phyloP scores from a whole-genome alignment of 2,113 vertebrate genomes.

The Pteruthius melanotis region DNA sequence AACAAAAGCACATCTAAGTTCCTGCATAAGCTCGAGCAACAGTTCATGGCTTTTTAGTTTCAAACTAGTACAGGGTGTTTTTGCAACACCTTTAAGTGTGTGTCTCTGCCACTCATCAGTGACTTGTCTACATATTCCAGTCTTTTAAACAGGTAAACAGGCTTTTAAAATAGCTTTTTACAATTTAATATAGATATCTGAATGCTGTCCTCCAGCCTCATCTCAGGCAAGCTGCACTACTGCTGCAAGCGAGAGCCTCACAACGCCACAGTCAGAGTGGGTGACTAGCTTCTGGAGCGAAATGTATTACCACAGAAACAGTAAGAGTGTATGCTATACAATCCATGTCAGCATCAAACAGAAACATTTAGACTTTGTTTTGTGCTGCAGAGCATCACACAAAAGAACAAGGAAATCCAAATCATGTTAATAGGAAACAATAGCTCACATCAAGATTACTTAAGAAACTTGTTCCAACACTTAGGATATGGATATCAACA shows the following conservation, averaged over 20 bases:
- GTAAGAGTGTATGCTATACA: rapidly evolving
- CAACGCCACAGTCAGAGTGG: rapidly evolving
- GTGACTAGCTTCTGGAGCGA: background rate
- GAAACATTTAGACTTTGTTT: background rate
- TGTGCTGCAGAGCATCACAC: background rate
- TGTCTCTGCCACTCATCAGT: background rate
- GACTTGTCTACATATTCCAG: background rate
- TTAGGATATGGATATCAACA: background rate
- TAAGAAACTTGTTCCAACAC: background rate
- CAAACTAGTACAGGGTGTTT: background rate
- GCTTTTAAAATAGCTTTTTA: background rate
- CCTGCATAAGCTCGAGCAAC: background rate
- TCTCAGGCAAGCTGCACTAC: background rate
- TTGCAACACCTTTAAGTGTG: background rate
- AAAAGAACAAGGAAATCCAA: background rate
- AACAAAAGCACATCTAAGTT: background rate
- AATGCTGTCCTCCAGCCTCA: background rate
- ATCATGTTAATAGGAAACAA: background rate
- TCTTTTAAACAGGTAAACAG: background rate
- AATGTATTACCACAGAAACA: background rate
- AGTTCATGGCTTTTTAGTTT: background rate
- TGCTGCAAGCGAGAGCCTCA: background rate
- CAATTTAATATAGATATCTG: background rate
- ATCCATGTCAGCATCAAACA: background rate
- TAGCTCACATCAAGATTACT: background rate